These are phyloP conservation scores for Triplophysa siluroides DNA, from an alignment of 2,113 vertebrate species.

Conservation along the genomic window DNA sequence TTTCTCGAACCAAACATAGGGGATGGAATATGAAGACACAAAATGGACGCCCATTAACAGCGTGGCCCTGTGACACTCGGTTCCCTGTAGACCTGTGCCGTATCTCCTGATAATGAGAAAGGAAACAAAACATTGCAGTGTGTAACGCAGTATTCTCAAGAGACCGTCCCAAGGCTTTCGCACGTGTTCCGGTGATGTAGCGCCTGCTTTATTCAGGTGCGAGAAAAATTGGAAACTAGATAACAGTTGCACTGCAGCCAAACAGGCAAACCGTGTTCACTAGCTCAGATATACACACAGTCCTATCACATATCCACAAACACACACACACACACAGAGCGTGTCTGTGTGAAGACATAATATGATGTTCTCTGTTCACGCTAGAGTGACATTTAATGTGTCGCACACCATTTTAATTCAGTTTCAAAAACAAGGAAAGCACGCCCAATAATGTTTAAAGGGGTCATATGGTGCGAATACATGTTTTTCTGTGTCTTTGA, in stretches of 20 bases:
- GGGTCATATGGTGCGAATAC: too few relatives aligned
- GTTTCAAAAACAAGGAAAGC: neutral
- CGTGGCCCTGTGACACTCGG: neutral
- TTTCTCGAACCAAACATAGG: neutral
- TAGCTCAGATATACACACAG: neutral
- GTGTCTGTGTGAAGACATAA: neutral
- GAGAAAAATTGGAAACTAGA: conserved; percentile 33
- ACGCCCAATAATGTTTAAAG: too few relatives aligned
- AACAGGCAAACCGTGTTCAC: neutral
- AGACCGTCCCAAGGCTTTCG: neutral
- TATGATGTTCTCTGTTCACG: neutral
- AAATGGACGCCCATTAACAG: conserved; percentile 12
- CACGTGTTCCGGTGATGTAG: conserved; percentile 15
- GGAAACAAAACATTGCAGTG: neutral
- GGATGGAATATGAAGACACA: conserved; percentile 9
- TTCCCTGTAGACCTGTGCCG: conserved; percentile 1
- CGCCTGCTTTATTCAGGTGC: conserved; percentile 17
- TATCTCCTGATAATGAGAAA: conserved; percentile 38
- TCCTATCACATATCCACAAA: neutral
- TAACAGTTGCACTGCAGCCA: conserved; percentile 2
- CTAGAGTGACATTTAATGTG: neutral
- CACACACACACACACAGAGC: neutral
- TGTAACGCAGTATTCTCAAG: conserved; percentile 1
- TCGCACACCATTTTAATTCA: neutral
- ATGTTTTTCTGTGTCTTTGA: too few relatives aligned